Evolutionary conservation across 2,888 invertebrate species (phyloP), one percentile per base, ranked within the genome.

Genomic region (Zaprionus bogoriensis): DNA sequence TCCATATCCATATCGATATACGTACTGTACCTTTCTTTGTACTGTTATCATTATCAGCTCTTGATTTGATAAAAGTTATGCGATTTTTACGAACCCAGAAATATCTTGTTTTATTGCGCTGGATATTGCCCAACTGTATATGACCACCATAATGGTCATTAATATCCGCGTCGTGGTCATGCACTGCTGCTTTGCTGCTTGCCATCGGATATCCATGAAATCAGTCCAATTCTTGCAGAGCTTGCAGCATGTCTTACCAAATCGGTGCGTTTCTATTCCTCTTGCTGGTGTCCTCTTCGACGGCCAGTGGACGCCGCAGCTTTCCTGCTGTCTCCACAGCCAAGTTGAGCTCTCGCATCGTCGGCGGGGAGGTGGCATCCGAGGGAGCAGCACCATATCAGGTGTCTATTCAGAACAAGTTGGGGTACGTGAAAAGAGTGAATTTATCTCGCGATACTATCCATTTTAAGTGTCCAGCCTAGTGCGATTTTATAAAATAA

Each of bases 321-420:
- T 25, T 48, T n/a, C 36, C 25, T 3, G 4, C 72, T 6, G 47
- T 50, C 2, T 36, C 57, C 14, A 20, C 41, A 0, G 36, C 66
- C 10, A 51, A 53, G 6, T 41, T 50, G 1, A 70, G 47, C 20
- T 76, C 81, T 0, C 79, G 86, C 1, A 85, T 90, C 2, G 38
- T 89, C 2, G 89, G 89, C 1, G 90, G 90, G 2, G 74, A 74
- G 9, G 14, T 67, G 1, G 86, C 87, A 0, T 44, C 67, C 1
- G 30, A 69, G 3, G 87, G 67, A 2, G 66, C 57, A 6, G 89
- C 89, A 2, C 90, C 91, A 1, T 91, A 87, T 61, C 90, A 89
- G 58, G 89, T 91, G 2, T 89, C 90, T 1, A 10, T 91, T 10
- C 91, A 91, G 60, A 88, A 86, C 44, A 27, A 0, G 12, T 63